phyloP scores from a whole-genome alignment of 2,797 vertebrate genomes.

The Vespertilio murinus region DNA sequence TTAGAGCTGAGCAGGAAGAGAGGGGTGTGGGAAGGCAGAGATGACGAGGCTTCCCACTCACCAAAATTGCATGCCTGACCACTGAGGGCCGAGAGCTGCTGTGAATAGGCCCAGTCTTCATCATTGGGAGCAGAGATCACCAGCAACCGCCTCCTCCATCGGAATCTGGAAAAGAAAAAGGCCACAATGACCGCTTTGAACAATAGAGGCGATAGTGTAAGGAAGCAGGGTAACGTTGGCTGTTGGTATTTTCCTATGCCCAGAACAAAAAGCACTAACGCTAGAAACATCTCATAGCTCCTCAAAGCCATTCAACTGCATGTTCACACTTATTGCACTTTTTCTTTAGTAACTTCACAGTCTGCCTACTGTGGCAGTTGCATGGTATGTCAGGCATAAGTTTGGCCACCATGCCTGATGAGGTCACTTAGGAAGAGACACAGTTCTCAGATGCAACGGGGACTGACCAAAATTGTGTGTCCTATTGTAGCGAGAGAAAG shows the following conservation, averaged over 20 bases:
- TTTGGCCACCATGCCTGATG: neutral
- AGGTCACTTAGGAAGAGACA: conserved; percentile 4
- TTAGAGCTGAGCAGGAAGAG: conserved; percentile 75
- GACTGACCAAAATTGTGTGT: neutral
- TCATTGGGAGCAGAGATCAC: conserved; percentile 96
- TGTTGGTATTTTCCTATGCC: neutral
- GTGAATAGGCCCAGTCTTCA: conserved; percentile 99
- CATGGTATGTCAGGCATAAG: neutral
- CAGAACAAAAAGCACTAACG: conserved; percentile 26
- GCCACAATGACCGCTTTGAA: neutral
- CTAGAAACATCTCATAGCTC: neutral
- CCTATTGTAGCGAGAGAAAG: neutral
- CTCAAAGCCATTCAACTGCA: neutral
- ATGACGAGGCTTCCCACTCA: conserved; percentile 83
- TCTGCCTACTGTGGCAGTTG: neutral
- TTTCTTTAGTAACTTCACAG: neutral
- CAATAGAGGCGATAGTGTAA: conserved; percentile 4
- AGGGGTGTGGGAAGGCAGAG: conserved; percentile 67
- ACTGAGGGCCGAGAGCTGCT: conserved; percentile 94
- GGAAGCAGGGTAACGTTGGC: neutral
- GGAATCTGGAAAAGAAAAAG: conserved; percentile 88
- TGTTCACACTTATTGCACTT: neutral
- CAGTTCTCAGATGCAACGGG: neutral
- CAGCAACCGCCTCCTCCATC: conserved; percentile 96
- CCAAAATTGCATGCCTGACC: conserved; percentile 99